These are phyloP conservation scores for Megaleporinus macrocephalus DNA, from an alignment of 2,113 vertebrate species.

Conservation along the genomic window DNA sequence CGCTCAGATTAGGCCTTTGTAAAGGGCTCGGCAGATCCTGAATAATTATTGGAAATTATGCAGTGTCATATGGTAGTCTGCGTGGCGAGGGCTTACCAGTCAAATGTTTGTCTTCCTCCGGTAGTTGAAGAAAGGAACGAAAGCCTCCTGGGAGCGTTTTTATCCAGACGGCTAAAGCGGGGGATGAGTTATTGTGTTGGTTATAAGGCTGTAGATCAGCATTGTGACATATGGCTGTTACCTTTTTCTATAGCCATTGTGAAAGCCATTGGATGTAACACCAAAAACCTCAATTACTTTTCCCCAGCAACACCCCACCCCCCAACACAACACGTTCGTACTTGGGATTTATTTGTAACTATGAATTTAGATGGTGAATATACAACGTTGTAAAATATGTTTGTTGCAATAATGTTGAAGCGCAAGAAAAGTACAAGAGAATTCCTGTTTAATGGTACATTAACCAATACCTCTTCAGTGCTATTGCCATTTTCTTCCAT, in stretches of 20 bases:
- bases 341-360: not conserved
- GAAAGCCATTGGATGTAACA: not conserved
- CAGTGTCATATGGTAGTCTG: slow-evolving; percentile 61
- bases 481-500: slow-evolving; percentile 61
- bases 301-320: not conserved
- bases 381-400: not conserved
- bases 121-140: slow-evolving; percentile 41
- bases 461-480: slow-evolving; percentile 48
- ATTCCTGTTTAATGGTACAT: no score
- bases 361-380: not conserved
- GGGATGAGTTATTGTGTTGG: slow-evolving; percentile 9
- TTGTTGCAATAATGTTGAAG: slow-evolving; percentile 55
- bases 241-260: not conserved
- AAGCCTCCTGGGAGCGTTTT: slow-evolving; percentile 48
- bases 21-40: slow-evolving; percentile 60
- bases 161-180: slow-evolving; percentile 35
- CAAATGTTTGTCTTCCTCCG: slow-evolving; percentile 64
- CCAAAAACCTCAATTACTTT: not conserved
- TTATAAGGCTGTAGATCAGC: not conserved
- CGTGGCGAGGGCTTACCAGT: slow-evolving; percentile 66
- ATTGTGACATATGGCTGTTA: not conserved
- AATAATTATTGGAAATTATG: slow-evolving; percentile 74
- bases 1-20: slow-evolving; percentile 56
- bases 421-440: slow-evolving; percentile 14
- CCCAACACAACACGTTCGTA: no score